Evolutionary conservation across 2,797 vertebrate genomes (phyloP).

Genomic region (Argentina silus): DNA sequence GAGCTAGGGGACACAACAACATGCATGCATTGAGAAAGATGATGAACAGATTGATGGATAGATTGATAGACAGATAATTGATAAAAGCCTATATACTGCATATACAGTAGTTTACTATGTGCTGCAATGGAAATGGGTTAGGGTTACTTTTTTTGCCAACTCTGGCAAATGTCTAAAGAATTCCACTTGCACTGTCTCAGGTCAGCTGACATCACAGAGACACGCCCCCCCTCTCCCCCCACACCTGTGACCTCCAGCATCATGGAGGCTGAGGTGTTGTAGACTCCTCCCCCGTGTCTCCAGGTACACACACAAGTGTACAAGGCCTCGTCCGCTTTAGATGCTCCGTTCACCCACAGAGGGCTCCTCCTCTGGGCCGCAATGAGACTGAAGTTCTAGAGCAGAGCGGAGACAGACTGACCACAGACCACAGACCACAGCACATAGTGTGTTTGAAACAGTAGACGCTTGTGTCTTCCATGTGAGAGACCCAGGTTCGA

Average conservation of each 20-base stretch:
- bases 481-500: not conserved
- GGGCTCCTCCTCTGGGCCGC: not conserved
- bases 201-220: no score
- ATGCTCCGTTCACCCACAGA: not conserved
- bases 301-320: conserved; percentile 10
- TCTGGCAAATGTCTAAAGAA: no score
- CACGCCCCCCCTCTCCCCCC: not conserved
- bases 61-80: no score
- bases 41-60: not conserved
- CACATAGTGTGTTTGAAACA: not conserved
- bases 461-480: not conserved
- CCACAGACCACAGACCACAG: not conserved
- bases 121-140: no score
- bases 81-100: no score
- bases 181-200: no score
- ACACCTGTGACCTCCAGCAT: not conserved
- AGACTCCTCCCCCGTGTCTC: not conserved
- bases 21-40: not conserved
- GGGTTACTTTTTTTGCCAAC: no score
- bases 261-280: conserved; percentile 2
- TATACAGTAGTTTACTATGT: no score
- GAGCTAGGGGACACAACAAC: not conserved
- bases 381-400: conserved; percentile 1
- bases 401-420: not conserved
- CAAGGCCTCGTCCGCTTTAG: not conserved